Conservation (phyloP, 2,113 vertebrate species). For the Rhynchopsitta pachyrhyncha region DNA sequence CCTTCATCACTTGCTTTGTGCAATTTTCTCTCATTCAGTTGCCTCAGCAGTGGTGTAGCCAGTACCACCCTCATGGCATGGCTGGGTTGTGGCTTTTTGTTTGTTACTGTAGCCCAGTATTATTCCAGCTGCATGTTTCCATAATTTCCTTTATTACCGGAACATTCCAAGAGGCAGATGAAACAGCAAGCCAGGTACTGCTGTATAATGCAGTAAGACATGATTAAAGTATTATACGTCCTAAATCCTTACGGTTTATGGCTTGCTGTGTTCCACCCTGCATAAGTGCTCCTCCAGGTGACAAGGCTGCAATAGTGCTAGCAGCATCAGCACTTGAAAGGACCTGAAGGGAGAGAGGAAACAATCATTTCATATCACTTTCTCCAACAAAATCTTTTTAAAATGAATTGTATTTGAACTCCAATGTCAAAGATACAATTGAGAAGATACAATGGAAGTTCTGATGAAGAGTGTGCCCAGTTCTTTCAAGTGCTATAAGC, state of each 20-base stretch:
- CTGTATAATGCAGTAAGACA: not conserved
- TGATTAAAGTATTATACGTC: not conserved
- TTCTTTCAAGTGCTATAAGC: not conserved
- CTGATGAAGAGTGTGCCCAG: not conserved
- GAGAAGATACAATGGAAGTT: not conserved
- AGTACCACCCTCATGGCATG: not conserved
- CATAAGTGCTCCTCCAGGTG: conserved; percentile 96
- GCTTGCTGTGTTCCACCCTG: conserved; percentile 90
- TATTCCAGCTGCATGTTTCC: not conserved
- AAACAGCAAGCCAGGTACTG: not conserved
- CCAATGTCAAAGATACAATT: not conserved
- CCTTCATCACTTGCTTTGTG: not conserved
- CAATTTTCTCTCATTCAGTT: not conserved
- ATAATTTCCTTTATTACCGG: not conserved
- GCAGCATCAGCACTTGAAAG: conserved; percentile 88
- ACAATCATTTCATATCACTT: not conserved
- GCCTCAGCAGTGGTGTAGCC: not conserved
- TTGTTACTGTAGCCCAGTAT: not conserved
- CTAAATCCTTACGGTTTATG: conserved; percentile 87
- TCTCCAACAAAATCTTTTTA: not conserved
- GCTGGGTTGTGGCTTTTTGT: not conserved
- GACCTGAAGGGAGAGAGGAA: conserved; percentile 77
- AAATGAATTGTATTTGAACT: not conserved
- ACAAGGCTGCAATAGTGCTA: conserved; percentile 89
- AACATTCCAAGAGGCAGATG: not conserved